Base-by-base conservation (phyloP, 2,797 vertebrate species). In the Takifugu rubripes region DNA sequence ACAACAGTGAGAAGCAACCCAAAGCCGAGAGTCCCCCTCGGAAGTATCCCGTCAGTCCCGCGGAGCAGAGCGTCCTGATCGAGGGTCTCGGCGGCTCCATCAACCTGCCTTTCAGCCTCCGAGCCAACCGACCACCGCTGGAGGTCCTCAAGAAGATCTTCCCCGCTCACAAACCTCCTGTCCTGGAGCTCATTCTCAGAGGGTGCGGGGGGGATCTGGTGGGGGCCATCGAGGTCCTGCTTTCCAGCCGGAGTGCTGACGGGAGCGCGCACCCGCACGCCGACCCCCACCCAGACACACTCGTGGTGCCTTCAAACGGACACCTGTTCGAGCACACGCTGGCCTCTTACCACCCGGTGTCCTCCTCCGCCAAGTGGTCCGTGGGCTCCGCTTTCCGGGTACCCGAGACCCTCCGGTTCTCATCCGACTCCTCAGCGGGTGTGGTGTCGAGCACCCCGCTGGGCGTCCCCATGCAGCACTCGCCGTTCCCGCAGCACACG, bases 111-210 rank as follows among this genome's bases (percentile, higher is more conserved):
- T 93, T 97, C 78, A 93, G 93, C 86, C 87, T 98, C 53, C 90
- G 95, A 55, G 92, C 93, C 76, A 96, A 98, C 87, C 90, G 94
- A 15, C 97, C 97, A 0, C 97, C 97, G 0, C 88, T 98, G 42
- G 97, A 99, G 52, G 96, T 99, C 51, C 84, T 99, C 47, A 96
- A 95, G 83, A 97, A 97, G 84, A 98, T 99, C 68, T 99, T 99
- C 75, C 97, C 97, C 3, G 85, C 85, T 42, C 97, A 99, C 87
- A 98, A 98, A 84, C 94, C 96, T 0, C 79, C 96, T 0, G 96
- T 99, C 3, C 91, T 99, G 42, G 97, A 98, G 81, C 75, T 99
- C 61, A 98, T 99, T 76, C 90, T 99, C 49, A 90, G 94, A 59
- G 97, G 97, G 17, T 99, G 96, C 0, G 95, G 96, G 0, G 96